Evolutionary conservation across 2,113 vertebrate species (phyloP).

Genomic region (Puntigrus tetrazona): DNA sequence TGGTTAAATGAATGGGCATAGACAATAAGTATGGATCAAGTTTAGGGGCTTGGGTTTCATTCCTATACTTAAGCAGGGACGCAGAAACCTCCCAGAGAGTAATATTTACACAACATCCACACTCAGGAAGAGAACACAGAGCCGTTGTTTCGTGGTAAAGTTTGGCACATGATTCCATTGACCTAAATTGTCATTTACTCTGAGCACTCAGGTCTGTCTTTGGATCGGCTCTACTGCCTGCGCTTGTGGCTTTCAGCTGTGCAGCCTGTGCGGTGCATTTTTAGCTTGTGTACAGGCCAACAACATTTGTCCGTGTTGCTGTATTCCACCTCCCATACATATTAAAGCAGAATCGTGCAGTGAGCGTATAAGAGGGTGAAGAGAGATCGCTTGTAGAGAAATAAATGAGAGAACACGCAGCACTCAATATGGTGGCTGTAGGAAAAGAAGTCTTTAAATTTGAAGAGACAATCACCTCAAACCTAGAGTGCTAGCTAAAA

Average conservation of each 20-base stretch:
- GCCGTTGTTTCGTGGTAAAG: constrained; percentile 9
- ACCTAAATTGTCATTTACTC: constrained; percentile 21
- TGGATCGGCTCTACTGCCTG: constrained; percentile 23
- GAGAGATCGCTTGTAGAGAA: not conserved
- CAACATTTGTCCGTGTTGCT: constrained; percentile 19
- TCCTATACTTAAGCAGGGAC: not conserved
- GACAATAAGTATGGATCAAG: not conserved
- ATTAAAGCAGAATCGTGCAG: constrained; percentile 4
- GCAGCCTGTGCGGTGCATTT: constrained; percentile 4
- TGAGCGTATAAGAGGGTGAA: not conserved
- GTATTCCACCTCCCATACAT: not conserved
- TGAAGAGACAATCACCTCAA: not conserved
- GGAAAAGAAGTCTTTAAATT: not conserved
- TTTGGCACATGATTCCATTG: constrained; percentile 32
- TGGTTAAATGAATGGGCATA: not conserved
- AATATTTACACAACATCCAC: not conserved
- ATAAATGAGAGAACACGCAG: not conserved
- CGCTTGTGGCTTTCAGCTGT: constrained; percentile 26
- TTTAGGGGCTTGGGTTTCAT: not conserved
- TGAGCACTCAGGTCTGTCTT: constrained; percentile 32
- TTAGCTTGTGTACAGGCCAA: not conserved
- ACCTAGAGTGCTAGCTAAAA: not conserved
- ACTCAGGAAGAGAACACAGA: constrained; percentile 27
- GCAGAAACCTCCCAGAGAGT: not conserved
- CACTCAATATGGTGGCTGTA: not conserved